phyloP scores from a whole-genome alignment of 2,797 vertebrate genomes.

The Clarias platycephalus region DNA sequence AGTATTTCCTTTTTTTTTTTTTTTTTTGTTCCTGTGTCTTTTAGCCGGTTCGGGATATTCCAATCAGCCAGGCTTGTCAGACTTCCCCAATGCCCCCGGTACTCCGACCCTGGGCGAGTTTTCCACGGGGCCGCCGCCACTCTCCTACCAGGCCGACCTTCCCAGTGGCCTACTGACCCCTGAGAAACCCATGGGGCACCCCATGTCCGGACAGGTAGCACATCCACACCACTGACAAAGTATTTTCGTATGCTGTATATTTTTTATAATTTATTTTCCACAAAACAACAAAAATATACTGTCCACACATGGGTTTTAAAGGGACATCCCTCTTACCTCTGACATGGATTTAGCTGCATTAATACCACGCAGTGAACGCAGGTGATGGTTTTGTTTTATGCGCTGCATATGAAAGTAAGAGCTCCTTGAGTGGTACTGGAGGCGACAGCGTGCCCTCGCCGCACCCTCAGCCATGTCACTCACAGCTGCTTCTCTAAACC shows the following conservation, averaged over 20 bases:
- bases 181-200: slow-evolving; percentile 75
- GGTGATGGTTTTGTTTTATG: background rate
- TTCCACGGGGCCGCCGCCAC: slow-evolving; percentile 68
- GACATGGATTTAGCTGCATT: background rate
- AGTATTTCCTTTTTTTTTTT: background rate
- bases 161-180: slow-evolving; percentile 73
- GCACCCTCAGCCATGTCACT: slow-evolving; percentile 53
- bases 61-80: slow-evolving; percentile 79
- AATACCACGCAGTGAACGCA: background rate
- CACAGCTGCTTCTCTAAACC: slow-evolving; percentile 59
- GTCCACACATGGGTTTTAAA: background rate
- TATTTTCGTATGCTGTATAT: background rate
- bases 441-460: slow-evolving; percentile 46
- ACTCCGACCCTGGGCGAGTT: slow-evolving; percentile 79
- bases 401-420: slow-evolving; percentile 46
- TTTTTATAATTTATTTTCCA: too few species aligned
- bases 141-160: slow-evolving; percentile 85
- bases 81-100: slow-evolving; percentile 81
- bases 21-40: slow-evolving; percentile 40
- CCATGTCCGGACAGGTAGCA: slow-evolving; percentile 70
- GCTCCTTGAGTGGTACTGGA: slow-evolving; percentile 55
- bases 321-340: background rate
- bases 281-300: background rate
- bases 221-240: background rate
- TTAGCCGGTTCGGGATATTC: slow-evolving; percentile 80